Evolutionary conservation across 1,140 invertebrate species (phyloP), one percentile per base, ranked within the genome.

Genomic region (Chironomus striatipennis): DNA sequence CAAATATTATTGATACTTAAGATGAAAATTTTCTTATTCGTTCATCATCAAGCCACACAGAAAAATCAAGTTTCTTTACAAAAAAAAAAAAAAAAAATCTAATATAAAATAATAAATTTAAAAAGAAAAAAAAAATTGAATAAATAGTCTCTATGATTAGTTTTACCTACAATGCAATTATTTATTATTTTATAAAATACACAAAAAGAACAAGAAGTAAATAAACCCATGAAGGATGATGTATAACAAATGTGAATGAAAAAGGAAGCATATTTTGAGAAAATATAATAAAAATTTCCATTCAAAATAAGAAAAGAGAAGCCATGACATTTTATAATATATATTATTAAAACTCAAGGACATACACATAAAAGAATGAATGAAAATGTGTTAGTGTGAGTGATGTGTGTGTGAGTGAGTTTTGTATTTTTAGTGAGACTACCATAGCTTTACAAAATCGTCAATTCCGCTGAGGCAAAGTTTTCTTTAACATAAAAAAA

Each of bases 261-360:
- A 57, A 57, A 57, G 47, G 47, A 57, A n/a, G 47, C n/a, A 12
- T 12, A 57, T 57, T 57, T 57, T 57, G 47, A 57, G n/a, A 10
- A 57, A 57, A n/a, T 34, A 34, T 57, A 57, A 57, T 57, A 57
- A 57, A 34, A 57, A 57, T 57, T 57, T 57, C 47, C 47, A 57
- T 57, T 57, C 47, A 57, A 57, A 57, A n/a, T n/a, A 57, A 57
- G 12, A 57, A 57, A 57, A 57, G n/a, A 57, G 47, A 57, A 57
- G 47, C 47, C 47, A 57, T 57, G 47, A 57, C n/a, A n/a, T n/a
- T 34, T 57, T 12, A 57, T n/a, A 57, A 57, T 57, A 57, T 57
- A n/a, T 57, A 57, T 57, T 57, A 57, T 57, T 57, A 57, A 57
- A 57, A 57, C 47, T 57, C 47, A 57, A 57, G 47, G 47, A 57